Evolutionary conservation across 1,140 invertebrate species (phyloP), one percentile per base, ranked within the genome.

Genomic region (Listronotus oregonensis): DNA sequence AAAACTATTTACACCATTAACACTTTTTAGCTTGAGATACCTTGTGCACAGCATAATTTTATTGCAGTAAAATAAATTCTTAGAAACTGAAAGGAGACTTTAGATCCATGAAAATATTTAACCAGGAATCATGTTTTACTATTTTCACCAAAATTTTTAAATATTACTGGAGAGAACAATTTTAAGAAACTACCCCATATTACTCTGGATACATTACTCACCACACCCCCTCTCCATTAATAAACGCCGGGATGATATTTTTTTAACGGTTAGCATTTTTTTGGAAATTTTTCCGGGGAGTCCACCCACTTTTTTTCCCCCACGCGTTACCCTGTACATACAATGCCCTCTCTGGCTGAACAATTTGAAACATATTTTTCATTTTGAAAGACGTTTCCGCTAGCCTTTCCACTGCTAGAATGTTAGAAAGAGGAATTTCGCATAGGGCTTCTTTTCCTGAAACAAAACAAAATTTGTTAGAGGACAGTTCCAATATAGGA

Each of bases 261-360:
- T 75, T 89, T 86, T 71, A 89, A 80, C 87, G 84, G 78, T 89
- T 90, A 64, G 84, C 86, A 79, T 92, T 93, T 27, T 87, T 89
- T 74, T 86, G 88, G 80, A 92, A 94, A 66, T 95, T 89, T 83
- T 94, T 94, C 32, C 54, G 95, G 81, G 69, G 95, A 84, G 77
- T 95, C 92, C 71, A 95, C 85, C 94, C 93, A 96, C 84, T 95
- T 92, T 73, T 94, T 93, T 75, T 93, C 91, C 80, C 95, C 93
- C 21, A 96, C 93, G 81, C 93, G 79, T 95, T 95, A 64, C 93
- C 92, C 82, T 93, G 87, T 59, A 90, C 84, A 74, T 89, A 89
- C 51, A 90, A 77, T 63, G 86, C 84, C 67, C 88, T 82, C 77
- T 90, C 87, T 58, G 84, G 81, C 73, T 85, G 83, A 71, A 86